These are phyloP conservation scores for Agriopis marginaria DNA, from an alignment of 2,888 invertebrate species.

Conservation along the genomic window DNA sequence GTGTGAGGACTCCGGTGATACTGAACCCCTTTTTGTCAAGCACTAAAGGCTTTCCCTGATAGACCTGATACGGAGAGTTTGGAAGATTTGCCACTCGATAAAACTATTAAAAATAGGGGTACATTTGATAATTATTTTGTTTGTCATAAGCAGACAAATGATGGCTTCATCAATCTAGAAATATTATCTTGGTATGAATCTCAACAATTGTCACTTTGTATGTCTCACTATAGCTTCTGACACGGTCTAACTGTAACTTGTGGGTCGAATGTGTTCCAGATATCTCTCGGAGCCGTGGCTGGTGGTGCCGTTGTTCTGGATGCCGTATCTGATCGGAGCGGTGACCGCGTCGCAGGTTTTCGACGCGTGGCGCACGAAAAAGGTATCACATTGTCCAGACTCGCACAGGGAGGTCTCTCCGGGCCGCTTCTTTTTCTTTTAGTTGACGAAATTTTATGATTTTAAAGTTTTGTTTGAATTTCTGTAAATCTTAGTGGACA, in stretches of 20 bases:
- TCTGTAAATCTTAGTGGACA: too few relatives aligned
- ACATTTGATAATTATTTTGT: too few relatives aligned
- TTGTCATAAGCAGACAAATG: too few relatives aligned
- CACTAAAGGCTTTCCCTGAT: too few relatives aligned
- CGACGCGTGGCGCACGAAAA: constrained; percentile 65
- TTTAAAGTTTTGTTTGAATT: background rate
- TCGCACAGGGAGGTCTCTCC: background rate
- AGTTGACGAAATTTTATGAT: background rate
- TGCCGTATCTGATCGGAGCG: constrained; percentile 63
- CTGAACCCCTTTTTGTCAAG: too few relatives aligned
- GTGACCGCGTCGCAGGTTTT: constrained; percentile 57
- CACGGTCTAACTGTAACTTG: background rate
- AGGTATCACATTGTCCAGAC: constrained; percentile 49
- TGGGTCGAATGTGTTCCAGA: constrained; percentile 47
- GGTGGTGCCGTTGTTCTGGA: constrained; percentile 72
- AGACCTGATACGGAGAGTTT: too few relatives aligned
- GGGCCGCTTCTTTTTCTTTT: background rate
- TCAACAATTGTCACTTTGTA: background rate
- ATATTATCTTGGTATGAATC: too few relatives aligned
- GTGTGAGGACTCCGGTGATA: too few relatives aligned
- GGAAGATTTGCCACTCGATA: too few relatives aligned
- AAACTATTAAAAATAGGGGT: too few relatives aligned
- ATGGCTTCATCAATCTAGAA: too few relatives aligned
- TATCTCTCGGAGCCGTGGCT: constrained; percentile 71
- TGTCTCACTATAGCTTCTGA: background rate